These are phyloP conservation scores for Sphenodon punctatus DNA, from an alignment of 2,797 vertebrate genomes.

Conservation along the genomic window DNA sequence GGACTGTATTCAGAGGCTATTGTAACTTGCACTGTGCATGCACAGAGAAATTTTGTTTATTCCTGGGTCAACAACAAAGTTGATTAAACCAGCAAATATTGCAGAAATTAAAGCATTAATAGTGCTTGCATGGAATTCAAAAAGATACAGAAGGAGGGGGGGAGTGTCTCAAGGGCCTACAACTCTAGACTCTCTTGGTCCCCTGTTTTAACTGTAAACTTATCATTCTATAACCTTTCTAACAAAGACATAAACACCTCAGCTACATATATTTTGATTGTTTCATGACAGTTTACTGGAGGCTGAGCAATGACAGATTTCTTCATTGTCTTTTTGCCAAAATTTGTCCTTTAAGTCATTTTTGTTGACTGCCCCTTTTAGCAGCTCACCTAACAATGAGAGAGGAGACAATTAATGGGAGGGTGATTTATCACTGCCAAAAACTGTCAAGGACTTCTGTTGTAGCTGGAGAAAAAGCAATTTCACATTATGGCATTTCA, in stretches of 20 bases:
- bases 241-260: slow-evolving; percentile 81
- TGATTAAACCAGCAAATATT: slow-evolving; percentile 8
- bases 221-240: slow-evolving; percentile 80
- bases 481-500: slow-evolving; percentile 99
- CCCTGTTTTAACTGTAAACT: slow-evolving; percentile 70
- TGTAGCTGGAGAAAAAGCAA: slow-evolving; percentile 93
- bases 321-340: slow-evolving; percentile 87
- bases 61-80: slow-evolving; percentile 32
- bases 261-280: slow-evolving; percentile 83
- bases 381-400: slow-evolving; percentile 97
- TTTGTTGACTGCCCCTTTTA: slow-evolving; percentile 97
- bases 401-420: slow-evolving; percentile 99
- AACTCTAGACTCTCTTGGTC: slow-evolving; percentile 51
- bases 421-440: slow-evolving; percentile 99
- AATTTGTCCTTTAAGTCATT: slow-evolving; percentile 98
- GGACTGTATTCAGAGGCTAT: slow-evolving; percentile 4
- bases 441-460: slow-evolving; percentile 99
- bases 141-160: slow-evolving; percentile 23
- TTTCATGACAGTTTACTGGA: slow-evolving; percentile 79
- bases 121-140: slow-evolving; percentile 38
- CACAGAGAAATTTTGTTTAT: slow-evolving; percentile 20
- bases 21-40: slow-evolving; percentile 11
- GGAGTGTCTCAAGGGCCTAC: slow-evolving; percentile 45
- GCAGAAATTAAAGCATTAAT: slow-evolving; percentile 18
- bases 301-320: slow-evolving; percentile 94